A percentile compares a stretch with the other conserved stretches of the same genome.
phyloP scores from a whole-genome alignment of 2,888 invertebrate species.

The Lobophora halterata region DNA sequence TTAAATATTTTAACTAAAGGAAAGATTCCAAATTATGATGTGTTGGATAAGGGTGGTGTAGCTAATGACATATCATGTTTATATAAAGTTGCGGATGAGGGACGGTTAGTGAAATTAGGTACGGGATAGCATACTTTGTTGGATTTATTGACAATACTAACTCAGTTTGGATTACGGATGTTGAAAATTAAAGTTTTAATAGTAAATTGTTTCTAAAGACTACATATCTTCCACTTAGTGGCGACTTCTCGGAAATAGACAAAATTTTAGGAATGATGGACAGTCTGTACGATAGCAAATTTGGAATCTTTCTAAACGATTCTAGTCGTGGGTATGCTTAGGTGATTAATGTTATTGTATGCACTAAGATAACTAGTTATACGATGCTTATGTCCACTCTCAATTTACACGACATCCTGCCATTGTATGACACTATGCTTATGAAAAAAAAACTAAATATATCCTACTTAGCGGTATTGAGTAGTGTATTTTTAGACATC shows the following conservation, averaged over 20 bases:
- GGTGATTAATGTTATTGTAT: conserved; percentile 69
- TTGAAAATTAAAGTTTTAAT: conserved; percentile 73
- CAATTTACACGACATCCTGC: conserved; percentile 77
- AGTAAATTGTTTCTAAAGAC: conserved; percentile 68
- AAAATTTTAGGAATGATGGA: conserved; percentile 42
- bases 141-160: conserved; percentile 71
- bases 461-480: conserved; percentile 75
- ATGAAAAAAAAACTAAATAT: conserved; percentile 72
- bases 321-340: conserved; percentile 76
- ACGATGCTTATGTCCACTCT: conserved; percentile 78
- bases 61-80: conserved; percentile 77
- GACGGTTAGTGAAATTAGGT: conserved; percentile 65
- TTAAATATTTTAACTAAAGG: conserved; percentile 65
- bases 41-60: conserved; percentile 59
- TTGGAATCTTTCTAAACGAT: conserved; percentile 79
- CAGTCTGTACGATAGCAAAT: conserved; percentile 39
- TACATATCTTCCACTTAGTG: conserved; percentile 78
- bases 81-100: conserved; percentile 41
- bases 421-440: conserved; percentile 76
- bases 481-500: conserved; percentile 80
- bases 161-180: conserved; percentile 63
- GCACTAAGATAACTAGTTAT: conserved; percentile 75
- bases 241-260: conserved; percentile 55
- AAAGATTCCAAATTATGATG: conserved; percentile 77
- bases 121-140: conserved; percentile 55